Conservation (phyloP, 2,888 invertebrate species). For the Harpalus rufipes region DNA sequence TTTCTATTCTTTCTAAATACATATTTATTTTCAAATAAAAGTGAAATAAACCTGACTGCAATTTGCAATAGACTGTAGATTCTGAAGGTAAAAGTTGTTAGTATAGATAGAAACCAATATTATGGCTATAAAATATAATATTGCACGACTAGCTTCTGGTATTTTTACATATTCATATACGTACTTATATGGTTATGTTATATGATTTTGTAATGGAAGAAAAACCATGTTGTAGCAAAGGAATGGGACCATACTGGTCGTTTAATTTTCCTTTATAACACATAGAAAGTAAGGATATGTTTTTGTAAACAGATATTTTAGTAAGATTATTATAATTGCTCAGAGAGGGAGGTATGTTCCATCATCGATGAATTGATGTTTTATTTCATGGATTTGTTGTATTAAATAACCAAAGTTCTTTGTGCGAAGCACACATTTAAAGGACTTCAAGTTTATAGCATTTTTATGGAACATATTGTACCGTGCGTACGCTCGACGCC, state of each 20-base stretch:
- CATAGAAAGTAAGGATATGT: not conserved
- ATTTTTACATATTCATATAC: not conserved
- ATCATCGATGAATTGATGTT: too few relatives aligned
- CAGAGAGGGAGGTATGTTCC: not conserved
- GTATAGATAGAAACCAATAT: conserved; percentile 3
- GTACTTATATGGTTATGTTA: conserved; percentile 3
- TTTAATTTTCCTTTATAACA: not conserved
- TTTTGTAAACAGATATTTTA: not conserved
- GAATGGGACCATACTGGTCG: not conserved
- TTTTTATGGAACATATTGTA: too few relatives aligned
- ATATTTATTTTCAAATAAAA: conserved; percentile 4
- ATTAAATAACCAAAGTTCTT: too few relatives aligned
- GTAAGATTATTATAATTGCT: not conserved
- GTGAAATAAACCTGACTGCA: not conserved
- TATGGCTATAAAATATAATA: conserved; percentile 1
- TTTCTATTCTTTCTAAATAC: not conserved
- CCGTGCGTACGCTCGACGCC: too few relatives aligned
- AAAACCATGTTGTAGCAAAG: not conserved
- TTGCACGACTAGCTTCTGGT: conserved; percentile 4
- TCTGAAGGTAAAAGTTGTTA: not conserved
- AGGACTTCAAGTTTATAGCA: too few relatives aligned
- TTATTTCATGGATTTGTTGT: too few relatives aligned
- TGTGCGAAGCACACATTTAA: too few relatives aligned
- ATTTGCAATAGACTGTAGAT: not conserved
- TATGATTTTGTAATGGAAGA: not conserved